Conservation (phyloP, 2,888 invertebrate genomes). For the Caenorhabditis afra region DNA sequence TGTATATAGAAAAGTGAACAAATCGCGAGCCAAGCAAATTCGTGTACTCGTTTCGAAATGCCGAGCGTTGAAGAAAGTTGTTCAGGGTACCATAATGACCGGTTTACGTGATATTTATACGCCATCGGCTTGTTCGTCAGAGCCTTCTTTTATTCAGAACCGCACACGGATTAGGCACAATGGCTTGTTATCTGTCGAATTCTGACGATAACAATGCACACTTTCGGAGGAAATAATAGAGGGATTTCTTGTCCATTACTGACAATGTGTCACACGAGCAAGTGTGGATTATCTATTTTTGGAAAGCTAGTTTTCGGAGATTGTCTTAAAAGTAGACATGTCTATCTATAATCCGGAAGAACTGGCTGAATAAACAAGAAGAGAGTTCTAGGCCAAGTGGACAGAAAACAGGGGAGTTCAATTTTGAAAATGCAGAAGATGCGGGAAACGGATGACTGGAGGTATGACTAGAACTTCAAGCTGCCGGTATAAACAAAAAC, state of each 20-base stretch:
- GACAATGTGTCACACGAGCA: background rate
- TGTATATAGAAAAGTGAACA: too few species aligned
- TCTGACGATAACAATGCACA: constrained; percentile 3
- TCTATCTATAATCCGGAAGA: background rate
- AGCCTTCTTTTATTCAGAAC: background rate
- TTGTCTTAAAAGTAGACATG: background rate
- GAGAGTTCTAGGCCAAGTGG: too few species aligned
- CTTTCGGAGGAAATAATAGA: background rate
- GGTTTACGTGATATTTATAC: constrained; percentile 45
- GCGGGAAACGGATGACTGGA: too few species aligned
- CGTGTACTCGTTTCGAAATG: background rate
- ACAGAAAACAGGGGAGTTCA: too few species aligned
- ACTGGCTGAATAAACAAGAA: too few species aligned
- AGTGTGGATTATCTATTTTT: constrained; percentile 11
- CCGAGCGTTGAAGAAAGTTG: background rate
- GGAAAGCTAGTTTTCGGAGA: background rate
- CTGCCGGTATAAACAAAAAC: too few species aligned
- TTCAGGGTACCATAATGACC: constrained; percentile 27
- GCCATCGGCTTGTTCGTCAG: constrained; percentile 27
- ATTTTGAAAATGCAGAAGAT: too few species aligned
- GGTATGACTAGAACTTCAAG: too few species aligned
- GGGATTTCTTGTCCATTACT: background rate
- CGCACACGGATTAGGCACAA: constrained; percentile 48
- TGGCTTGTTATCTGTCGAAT: constrained; percentile 41
- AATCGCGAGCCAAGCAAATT: background rate